These are phyloP conservation scores for Platyscelio sp. DNA, from an alignment of 2,888 invertebrate species.

Conservation along the genomic window DNA sequence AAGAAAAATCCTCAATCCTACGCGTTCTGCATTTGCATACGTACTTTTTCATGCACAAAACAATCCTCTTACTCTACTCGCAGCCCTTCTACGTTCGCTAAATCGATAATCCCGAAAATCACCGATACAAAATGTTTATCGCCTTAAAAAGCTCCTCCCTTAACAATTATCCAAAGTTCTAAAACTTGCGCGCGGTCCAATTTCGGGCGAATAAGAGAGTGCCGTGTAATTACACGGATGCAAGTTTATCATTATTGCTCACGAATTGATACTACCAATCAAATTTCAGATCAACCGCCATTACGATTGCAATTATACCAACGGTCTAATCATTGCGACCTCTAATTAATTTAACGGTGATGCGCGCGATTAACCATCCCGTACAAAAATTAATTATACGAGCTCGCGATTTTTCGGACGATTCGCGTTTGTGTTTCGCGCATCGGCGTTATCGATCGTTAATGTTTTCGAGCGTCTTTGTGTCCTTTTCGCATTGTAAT, in stretches of 20 bases:
- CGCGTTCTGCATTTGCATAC: no score
- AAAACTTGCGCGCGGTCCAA: not conserved
- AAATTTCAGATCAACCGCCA: slow-evolving; percentile 54
- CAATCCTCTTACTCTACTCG: no score
- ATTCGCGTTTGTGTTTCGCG: slow-evolving; percentile 35
- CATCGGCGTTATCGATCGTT: slow-evolving; percentile 55
- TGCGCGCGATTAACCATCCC: slow-evolving; percentile 10
- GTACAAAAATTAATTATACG: no score
- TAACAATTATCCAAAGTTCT: not conserved
- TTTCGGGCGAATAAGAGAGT: slow-evolving; percentile 32
- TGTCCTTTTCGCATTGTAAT: slow-evolving; percentile 66
- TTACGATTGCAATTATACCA: slow-evolving; percentile 50
- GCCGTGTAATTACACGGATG: slow-evolving; percentile 32
- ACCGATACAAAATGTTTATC: not conserved
- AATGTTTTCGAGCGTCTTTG: slow-evolving; percentile 64
- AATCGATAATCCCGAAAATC: not conserved
- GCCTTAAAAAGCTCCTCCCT: not conserved
- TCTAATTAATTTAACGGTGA: slow-evolving; percentile 56
- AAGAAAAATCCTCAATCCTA: no score
- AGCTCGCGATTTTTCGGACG: slow-evolving; percentile 32
- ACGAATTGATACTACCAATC: slow-evolving; percentile 58
- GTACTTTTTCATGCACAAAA: no score
- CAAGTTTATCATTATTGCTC: slow-evolving; percentile 38
- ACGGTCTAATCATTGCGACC: slow-evolving; percentile 40
- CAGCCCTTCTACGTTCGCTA: not conserved